Percentiles rank a stretch among this genome's conserved stretches.
These are phyloP conservation scores for Nasonovia ribisnigri DNA, from an alignment of 2,888 invertebrate species.

Conservation along the genomic window DNA sequence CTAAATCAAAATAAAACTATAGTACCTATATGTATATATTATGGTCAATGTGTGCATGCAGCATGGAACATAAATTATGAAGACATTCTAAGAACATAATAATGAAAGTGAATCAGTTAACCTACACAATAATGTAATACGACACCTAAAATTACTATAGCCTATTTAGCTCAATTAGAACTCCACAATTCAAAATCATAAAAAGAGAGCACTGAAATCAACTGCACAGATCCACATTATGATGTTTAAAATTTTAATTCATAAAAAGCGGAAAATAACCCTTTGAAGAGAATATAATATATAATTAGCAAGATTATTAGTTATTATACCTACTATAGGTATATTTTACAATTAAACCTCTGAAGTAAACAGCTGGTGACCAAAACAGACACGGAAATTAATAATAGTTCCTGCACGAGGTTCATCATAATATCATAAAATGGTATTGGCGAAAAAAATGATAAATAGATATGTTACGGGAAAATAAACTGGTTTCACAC, in stretches of 20 bases:
- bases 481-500: constrained; percentile 52
- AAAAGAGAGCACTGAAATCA: background rate
- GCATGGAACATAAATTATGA: background rate
- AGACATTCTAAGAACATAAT: background rate
- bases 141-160: constrained; percentile 6
- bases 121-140: background rate
- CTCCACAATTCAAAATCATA: background rate
- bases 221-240: background rate
- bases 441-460: background rate
- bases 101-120: background rate
- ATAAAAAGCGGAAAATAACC: background rate
- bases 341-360: background rate
- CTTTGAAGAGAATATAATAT: background rate
- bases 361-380: background rate
- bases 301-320: background rate
- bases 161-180: background rate
- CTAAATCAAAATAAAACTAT: constrained; percentile 33
- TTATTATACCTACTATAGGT: background rate
- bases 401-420: background rate
- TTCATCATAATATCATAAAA: background rate
- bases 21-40: background rate
- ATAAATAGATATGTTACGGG: background rate
- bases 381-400: background rate
- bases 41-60: background rate
- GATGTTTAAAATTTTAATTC: background rate